Evolutionary conservation across 2,797 vertebrate genomes (phyloP).

Genomic region (Trichosurus vulpecula): DNA sequence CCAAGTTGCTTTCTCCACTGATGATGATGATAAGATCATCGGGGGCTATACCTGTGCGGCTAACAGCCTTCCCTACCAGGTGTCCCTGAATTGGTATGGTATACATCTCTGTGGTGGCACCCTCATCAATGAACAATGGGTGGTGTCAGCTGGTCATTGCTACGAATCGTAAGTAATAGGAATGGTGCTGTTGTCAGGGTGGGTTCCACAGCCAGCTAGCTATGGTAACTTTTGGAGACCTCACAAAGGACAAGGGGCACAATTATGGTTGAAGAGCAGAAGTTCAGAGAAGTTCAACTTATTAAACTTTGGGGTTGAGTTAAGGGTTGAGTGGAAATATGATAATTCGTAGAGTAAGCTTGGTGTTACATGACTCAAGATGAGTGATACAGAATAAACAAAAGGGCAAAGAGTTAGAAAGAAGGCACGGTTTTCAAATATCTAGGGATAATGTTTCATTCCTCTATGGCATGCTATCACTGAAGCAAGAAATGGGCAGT

Average conservation of each 20-base stretch:
- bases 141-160: constrained; percentile 87
- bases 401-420: not conserved
- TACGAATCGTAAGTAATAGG: constrained; percentile 82
- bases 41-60: constrained; percentile 84
- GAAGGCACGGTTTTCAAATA: not conserved
- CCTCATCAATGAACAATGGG: constrained; percentile 83
- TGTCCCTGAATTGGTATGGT: constrained; percentile 62
- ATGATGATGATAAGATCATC: constrained; percentile 83
- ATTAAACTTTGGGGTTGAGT: not conserved
- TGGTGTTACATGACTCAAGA: not conserved
- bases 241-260: not conserved
- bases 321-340: not conserved
- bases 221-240: not conserved
- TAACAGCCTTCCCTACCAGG: constrained; percentile 70
- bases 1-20: constrained; percentile 75
- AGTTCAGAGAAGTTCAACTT: not conserved
- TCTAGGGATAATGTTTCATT: not conserved
- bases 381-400: not conserved
- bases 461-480: not conserved
- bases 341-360: not conserved
- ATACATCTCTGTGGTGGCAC: constrained; percentile 88
- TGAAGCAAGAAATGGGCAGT: not conserved
- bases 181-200: not conserved
- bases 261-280: not conserved
- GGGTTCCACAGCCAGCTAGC: not conserved